Evolutionary conservation across 2,888 invertebrate genomes (phyloP).

Genomic region (Hirtodrosophila trivittata): DNA sequence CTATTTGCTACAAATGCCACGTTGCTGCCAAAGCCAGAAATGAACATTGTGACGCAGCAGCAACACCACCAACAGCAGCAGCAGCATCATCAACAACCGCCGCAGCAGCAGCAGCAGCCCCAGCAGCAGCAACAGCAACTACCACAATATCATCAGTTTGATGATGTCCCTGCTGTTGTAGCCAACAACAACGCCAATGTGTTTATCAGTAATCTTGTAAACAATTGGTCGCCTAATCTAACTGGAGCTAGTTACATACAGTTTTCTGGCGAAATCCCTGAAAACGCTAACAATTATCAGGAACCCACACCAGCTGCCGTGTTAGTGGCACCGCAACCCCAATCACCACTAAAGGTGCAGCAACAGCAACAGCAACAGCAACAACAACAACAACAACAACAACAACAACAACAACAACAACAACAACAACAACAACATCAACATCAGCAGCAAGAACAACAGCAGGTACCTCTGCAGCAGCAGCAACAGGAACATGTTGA

Average conservation of each 20-base stretch:
- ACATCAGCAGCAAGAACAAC: not conserved
- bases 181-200: conserved; percentile 73
- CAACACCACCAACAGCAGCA: conserved; percentile 36
- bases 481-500: conserved; percentile 10
- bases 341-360: conserved; percentile 34
- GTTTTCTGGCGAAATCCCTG: conserved; percentile 63
- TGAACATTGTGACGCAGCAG: conserved; percentile 35
- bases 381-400: conserved; percentile 14
- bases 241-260: conserved; percentile 82
- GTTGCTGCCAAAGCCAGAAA: conserved; percentile 74
- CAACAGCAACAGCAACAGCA: conserved; percentile 9
- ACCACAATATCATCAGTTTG: conserved; percentile 45
- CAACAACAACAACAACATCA: conserved; percentile 1
- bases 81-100: conserved; percentile 30
- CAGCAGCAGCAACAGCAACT: conserved; percentile 11
- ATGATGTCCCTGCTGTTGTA: conserved; percentile 39
- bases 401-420: conserved; percentile 8
- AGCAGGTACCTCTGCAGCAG: not conserved
- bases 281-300: conserved; percentile 36
- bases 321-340: conserved; percentile 7
- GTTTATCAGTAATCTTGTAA: conserved; percentile 82
- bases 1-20: conserved; percentile 81
- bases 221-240: conserved; percentile 83
- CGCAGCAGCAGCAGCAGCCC: conserved; percentile 12
- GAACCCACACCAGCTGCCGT: conserved; percentile 23